Evolutionary conservation across 2,113 vertebrate species (phyloP).

Genomic region (Heloderma charlesbogerti): DNA sequence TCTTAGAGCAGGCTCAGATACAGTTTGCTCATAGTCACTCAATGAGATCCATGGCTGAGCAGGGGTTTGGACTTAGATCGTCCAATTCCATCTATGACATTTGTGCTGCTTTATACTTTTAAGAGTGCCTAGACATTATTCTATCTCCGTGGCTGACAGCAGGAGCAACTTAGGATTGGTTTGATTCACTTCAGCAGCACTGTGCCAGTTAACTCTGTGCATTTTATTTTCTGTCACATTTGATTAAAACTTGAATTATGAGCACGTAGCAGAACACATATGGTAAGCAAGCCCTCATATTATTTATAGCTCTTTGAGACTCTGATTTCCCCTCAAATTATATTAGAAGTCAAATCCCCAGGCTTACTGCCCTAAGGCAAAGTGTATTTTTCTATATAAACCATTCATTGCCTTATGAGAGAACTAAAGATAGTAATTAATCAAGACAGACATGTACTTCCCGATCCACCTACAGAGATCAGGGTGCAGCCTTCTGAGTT

Average conservation of each 20-base stretch:
- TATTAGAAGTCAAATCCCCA: conserved; percentile 12
- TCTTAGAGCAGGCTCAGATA: not conserved
- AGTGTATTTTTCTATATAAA: not conserved
- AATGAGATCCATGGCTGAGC: not conserved
- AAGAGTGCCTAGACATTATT: not conserved
- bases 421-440: conserved; percentile 15
- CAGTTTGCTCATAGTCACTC: not conserved
- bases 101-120: not conserved
- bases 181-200: not conserved
- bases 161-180: not conserved
- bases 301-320: conserved; percentile 24
- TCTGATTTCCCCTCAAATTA: not conserved
- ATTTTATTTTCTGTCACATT: conserved; percentile 15
- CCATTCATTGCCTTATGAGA: conserved; percentile 3
- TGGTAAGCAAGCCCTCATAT: conserved; percentile 20
- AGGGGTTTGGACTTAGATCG: not conserved
- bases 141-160: not conserved
- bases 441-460: not conserved
- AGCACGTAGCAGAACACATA: conserved; percentile 20
- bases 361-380: not conserved
- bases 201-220: conserved; percentile 3
- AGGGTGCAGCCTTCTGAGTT: not conserved
- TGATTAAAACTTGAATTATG: conserved; percentile 26
- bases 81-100: not conserved
- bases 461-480: not conserved